These are phyloP conservation scores for Ophion costatus DNA, from an alignment of 2,888 invertebrate species.

Conservation along the genomic window DNA sequence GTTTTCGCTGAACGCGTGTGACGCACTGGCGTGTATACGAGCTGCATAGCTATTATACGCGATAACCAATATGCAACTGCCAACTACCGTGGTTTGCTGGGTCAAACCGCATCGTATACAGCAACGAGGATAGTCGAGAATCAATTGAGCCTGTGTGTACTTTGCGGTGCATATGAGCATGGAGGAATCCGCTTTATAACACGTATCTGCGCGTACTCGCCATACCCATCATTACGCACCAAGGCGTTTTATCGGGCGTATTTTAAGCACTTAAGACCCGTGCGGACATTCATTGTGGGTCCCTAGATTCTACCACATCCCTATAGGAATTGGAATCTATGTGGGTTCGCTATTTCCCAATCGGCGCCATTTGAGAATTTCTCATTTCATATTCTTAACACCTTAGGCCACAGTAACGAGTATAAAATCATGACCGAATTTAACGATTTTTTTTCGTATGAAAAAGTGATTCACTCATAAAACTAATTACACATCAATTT, in stretches of 20 bases:
- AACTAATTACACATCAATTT: too few species aligned
- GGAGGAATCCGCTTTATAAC: conserved; percentile 24
- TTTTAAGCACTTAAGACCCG: not conserved
- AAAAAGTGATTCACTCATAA: too few species aligned
- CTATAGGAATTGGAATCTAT: too few species aligned
- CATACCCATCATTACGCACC: not conserved
- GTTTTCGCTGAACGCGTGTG: conserved; percentile 68
- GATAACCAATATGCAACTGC: conserved; percentile 41
- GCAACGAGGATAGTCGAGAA: conserved; percentile 41
- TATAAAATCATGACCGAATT: too few species aligned
- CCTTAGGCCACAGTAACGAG: too few species aligned
- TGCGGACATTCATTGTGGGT: too few species aligned
- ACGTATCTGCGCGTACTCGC: not conserved
- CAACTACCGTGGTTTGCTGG: conserved; percentile 53
- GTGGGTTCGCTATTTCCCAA: too few species aligned
- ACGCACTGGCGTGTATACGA: conserved; percentile 46
- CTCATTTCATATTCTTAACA: too few species aligned
- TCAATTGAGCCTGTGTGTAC: conserved; percentile 48
- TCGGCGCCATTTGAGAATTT: too few species aligned
- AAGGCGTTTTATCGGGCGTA: not conserved
- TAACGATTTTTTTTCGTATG: too few species aligned
- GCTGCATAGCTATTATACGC: conserved; percentile 39
- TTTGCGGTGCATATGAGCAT: conserved; percentile 37
- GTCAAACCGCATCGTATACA: conserved; percentile 26
- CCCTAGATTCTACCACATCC: too few species aligned